phyloP scores from a whole-genome alignment of 2,797 vertebrate genomes.

The Neostethus bicornis region DNA sequence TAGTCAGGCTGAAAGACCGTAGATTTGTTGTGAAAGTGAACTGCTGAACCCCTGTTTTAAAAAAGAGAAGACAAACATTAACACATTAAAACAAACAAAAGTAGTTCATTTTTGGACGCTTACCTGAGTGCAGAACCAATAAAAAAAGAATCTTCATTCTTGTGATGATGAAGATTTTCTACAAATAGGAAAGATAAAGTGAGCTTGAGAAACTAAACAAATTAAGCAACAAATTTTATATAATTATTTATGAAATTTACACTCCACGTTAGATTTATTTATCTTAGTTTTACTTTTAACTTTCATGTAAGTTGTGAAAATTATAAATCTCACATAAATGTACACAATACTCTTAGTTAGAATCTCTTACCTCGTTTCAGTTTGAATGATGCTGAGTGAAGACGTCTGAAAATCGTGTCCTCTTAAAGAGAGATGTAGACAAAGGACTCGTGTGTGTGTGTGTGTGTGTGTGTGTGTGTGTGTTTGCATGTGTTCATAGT shows the following conservation, averaged over 20 bases:
- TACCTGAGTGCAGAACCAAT: constrained; percentile 50
- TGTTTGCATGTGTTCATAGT: constrained; percentile 27
- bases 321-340: too few species aligned
- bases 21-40: constrained; percentile 20
- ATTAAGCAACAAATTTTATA: neutral
- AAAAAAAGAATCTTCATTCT: constrained; percentile 18
- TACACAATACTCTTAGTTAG: neutral
- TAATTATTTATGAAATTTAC: too few species aligned
- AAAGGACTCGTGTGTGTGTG: neutral
- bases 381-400: neutral
- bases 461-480: too few species aligned
- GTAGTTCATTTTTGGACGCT: too few species aligned
- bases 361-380: constrained; percentile 30
- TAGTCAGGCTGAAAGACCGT: fast-evolving
- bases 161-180: neutral
- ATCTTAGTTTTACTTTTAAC: too few species aligned
- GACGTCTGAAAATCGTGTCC: too few species aligned
- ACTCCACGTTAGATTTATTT: too few species aligned
- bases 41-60: constrained; percentile 33
- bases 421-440: neutral
- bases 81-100: too few species aligned
- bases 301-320: too few species aligned
- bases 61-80: neutral
- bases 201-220: neutral
- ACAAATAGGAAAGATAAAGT: neutral